These are phyloP conservation scores for Petrocephalus microphthalmus DNA, from an alignment of 2,113 vertebrate genomes.

Conservation along the genomic window DNA sequence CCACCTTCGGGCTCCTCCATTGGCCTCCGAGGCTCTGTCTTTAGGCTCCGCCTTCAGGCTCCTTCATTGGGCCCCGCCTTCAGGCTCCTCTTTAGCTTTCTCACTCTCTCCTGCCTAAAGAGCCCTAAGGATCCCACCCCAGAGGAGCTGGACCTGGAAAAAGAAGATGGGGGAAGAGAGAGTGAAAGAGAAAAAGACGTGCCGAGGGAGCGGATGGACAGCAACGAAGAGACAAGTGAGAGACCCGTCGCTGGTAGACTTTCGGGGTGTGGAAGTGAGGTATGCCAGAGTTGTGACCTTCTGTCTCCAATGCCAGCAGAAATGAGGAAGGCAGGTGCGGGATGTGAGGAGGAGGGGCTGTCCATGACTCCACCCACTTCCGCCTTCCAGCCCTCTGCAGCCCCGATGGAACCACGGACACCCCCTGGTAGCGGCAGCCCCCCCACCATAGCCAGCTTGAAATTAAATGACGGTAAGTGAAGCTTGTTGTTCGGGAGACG, in stretches of 20 bases:
- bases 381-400: conserved; percentile 8
- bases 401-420: conserved; percentile 15
- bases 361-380: conserved; percentile 3
- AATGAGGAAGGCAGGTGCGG: neutral
- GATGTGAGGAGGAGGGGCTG: neutral
- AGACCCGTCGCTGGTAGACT: neutral
- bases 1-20: too few relatives aligned
- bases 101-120: conserved; percentile 47
- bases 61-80: neutral
- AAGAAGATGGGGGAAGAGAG: conserved; percentile 55
- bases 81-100: neutral
- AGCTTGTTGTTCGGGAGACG: neutral
- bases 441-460: conserved; percentile 21
- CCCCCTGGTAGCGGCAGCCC: conserved; percentile 1
- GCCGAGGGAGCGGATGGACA: conserved; percentile 18
- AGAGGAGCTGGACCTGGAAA: conserved; percentile 66
- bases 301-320: neutral
- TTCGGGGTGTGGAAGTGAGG: neutral
- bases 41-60: neutral
- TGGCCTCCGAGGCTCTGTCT: neutral
- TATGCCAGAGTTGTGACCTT: neutral
- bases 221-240: conserved; percentile 33
- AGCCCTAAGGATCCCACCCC: conserved; percentile 59
- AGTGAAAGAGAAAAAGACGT: neutral
- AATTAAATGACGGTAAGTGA: conserved; percentile 30